Conservation (phyloP, 2,113 vertebrate species). For the Pampusana beccarii region DNA sequence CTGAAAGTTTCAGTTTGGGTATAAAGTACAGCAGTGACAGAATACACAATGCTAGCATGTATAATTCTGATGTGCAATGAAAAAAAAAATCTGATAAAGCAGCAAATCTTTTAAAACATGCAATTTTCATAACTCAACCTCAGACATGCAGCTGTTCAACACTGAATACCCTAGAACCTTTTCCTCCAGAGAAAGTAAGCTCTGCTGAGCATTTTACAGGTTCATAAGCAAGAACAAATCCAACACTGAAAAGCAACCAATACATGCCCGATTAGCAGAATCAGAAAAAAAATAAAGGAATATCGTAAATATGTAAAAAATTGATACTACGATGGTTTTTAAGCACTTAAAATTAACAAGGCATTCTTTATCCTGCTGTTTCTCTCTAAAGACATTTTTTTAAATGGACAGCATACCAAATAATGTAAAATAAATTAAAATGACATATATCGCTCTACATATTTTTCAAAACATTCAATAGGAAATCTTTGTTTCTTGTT, state of each 20-base stretch:
- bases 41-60: not conserved
- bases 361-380: not conserved
- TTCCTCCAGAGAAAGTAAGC: not conserved
- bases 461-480: not conserved
- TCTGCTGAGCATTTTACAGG: not conserved
- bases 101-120: not conserved
- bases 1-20: not conserved
- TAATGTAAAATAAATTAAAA: not conserved
- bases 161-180: not conserved
- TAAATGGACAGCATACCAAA: rapidly evolving
- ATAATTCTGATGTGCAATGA: not conserved
- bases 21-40: not conserved
- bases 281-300: not conserved
- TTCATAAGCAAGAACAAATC: not conserved
- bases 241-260: not conserved
- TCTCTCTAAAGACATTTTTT: not conserved
- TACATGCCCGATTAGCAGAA: not conserved
- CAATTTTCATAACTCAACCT: not conserved
- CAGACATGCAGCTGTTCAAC: not conserved
- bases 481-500: not conserved
- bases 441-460: rapidly evolving
- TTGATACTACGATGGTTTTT: rapidly evolving
- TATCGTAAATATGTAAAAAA: not conserved
- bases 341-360: not conserved
- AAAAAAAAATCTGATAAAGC: not conserved